A percentile compares a stretch with the other conserved stretches of the same genome.
These are phyloP conservation scores for Folsomia manolachei DNA, from an alignment of 2,888 invertebrate genomes.

Conservation along the genomic window DNA sequence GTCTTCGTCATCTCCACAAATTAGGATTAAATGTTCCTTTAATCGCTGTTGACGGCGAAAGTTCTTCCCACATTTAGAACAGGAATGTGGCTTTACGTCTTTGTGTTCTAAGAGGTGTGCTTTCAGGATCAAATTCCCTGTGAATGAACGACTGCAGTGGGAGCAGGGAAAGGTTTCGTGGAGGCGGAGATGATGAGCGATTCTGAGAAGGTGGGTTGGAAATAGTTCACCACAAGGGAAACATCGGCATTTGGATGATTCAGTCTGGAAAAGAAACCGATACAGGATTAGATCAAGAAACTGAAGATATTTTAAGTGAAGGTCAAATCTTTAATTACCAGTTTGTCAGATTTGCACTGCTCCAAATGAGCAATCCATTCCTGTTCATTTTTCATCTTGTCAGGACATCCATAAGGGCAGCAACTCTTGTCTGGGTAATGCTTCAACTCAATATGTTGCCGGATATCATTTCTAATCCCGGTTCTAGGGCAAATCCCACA, in stretches of 20 bases:
- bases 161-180: neutral
- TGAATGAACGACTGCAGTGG: neutral
- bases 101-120: neutral
- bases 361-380: neutral
- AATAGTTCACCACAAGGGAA: neutral
- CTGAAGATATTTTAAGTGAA: neutral
- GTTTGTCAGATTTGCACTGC: neutral
- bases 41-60: neutral
- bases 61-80: neutral
- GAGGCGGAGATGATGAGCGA: neutral
- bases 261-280: neutral
- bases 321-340: neutral
- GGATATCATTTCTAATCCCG: neutral
- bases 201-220: neutral
- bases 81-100: neutral
- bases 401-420: neutral
- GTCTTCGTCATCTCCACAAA: conserved; percentile 1
- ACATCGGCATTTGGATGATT: neutral
- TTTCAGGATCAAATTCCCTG: neutral
- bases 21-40: neutral
- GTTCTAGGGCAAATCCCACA: neutral
- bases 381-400: neutral
- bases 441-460: neutral
- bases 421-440: neutral
- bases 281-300: neutral